Percentiles rank a stretch among this genome's conserved stretches.
These are phyloP conservation scores for Cistogaster globosa DNA, from an alignment of 2,888 invertebrate species.

Conservation along the genomic window DNA sequence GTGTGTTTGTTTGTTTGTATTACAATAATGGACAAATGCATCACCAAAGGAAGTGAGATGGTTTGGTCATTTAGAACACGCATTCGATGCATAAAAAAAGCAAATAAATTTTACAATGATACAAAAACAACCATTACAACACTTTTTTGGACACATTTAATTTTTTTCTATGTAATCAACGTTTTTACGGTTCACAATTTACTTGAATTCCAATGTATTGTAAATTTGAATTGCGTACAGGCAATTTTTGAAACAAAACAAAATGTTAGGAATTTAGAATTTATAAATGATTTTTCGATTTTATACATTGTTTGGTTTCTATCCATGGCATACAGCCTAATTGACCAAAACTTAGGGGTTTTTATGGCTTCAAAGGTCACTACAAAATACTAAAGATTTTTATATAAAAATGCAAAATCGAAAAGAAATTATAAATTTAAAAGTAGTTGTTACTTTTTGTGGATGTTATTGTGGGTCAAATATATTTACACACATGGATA, in stretches of 20 bases:
- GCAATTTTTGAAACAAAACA: neutral
- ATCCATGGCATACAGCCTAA: too few relatives aligned
- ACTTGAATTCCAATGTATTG: constrained; percentile 11
- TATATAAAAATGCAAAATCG: too few relatives aligned
- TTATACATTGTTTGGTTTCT: too few relatives aligned
- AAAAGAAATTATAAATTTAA: too few relatives aligned
- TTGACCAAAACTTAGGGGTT: too few relatives aligned
- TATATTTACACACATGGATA: too few relatives aligned
- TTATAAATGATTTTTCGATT: too few relatives aligned
- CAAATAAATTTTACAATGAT: constrained; percentile 55
- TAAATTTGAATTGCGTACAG: constrained; percentile 27
- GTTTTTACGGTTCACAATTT: neutral
- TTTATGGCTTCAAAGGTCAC: too few relatives aligned
- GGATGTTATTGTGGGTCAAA: too few relatives aligned
- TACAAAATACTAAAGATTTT: too few relatives aligned
- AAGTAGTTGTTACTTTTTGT: too few relatives aligned
- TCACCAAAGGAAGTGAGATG: neutral
- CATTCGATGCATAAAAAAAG: constrained; percentile 25
- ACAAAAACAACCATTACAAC: constrained; percentile 58
- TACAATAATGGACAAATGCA: constrained; percentile 23
- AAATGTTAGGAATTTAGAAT: neutral
- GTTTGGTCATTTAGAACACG: constrained; percentile 13
- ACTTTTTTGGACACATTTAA: constrained; percentile 43
- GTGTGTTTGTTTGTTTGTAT: neutral
- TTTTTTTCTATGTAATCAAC: neutral